phyloP scores from a whole-genome alignment of 2,888 invertebrate species.

The Aproaerema taeniolella region DNA sequence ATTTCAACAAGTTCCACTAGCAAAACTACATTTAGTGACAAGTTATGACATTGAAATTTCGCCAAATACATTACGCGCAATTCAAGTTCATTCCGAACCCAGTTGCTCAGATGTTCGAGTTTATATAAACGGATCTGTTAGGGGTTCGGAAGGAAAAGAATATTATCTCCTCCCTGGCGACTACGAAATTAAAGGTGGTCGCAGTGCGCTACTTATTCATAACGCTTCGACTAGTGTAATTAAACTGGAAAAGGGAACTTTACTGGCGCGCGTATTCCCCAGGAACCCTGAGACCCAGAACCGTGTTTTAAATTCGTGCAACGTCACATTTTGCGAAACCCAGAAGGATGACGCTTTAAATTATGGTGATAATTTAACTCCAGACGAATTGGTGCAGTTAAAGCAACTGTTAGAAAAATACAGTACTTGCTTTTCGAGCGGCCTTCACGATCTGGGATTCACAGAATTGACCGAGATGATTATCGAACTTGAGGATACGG shows the following conservation, averaged over 20 bases:
- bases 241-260: not conserved
- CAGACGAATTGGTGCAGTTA: not conserved
- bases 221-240: not conserved
- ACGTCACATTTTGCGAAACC: not conserved
- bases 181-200: not conserved
- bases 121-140: slow-evolving; percentile 1
- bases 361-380: not conserved
- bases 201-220: not conserved
- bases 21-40: not conserved
- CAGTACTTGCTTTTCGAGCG: slow-evolving; percentile 1
- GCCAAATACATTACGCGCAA: not conserved
- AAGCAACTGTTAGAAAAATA: not conserved
- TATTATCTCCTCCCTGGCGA: not conserved
- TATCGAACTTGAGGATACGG: no score
- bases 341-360: not conserved
- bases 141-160: not conserved
- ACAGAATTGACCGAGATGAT: no score
- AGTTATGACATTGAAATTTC: not conserved
- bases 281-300: not conserved
- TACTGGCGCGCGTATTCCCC: not conserved
- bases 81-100: not conserved
- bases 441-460: slow-evolving; percentile 7
- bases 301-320: not conserved
- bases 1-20: slow-evolving; percentile 7
- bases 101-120: no score